These are phyloP conservation scores for Axinella damicornis DNA, from an alignment of 37 sponge, comb jelly and placozoan genomes.

Conservation along the genomic window DNA sequence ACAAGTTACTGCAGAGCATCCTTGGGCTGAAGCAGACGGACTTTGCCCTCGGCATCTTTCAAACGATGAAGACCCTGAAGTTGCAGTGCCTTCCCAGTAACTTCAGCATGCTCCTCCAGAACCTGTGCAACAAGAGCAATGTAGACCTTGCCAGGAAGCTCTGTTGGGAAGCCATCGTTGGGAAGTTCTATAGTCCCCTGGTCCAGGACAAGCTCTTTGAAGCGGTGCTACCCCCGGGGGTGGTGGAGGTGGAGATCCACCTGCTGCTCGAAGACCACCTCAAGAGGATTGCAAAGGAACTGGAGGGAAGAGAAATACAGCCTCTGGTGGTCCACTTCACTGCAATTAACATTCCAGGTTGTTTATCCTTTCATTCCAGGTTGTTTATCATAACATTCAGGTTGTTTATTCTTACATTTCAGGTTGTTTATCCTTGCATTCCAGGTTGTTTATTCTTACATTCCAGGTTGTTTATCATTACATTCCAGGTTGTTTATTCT, in stretches of 20 bases:
- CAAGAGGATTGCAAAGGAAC: neutral
- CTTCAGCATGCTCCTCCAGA: constrained; percentile 20
- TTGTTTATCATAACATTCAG: no score
- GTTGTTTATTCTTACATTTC: no score
- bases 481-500: no score
- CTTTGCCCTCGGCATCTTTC: constrained; percentile 14
- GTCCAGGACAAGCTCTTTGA: neutral
- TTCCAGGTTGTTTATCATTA: no score
- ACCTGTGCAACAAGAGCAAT: constrained; percentile 5
- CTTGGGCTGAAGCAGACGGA: neutral
- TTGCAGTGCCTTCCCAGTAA: constrained; percentile 34
- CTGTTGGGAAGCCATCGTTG: constrained; percentile 24
- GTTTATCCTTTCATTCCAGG: no score
- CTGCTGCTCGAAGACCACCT: constrained; percentile 38
- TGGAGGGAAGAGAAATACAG: neutral
- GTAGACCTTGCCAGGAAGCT: neutral
- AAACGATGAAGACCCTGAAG: constrained; percentile 3
- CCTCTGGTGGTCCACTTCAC: constrained; percentile 15
- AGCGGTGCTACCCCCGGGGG: neutral
- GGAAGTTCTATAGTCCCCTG: constrained; percentile 19
- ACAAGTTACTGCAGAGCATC: constrained; percentile 23
- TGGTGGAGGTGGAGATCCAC: constrained; percentile 16
- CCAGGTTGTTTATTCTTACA: no score
- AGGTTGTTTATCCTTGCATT: no score
- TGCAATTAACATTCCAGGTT: constrained; percentile 6